Evolutionary conservation across 2,888 invertebrate genomes (phyloP).

Genomic region (Mechanitis mazaeus): DNA sequence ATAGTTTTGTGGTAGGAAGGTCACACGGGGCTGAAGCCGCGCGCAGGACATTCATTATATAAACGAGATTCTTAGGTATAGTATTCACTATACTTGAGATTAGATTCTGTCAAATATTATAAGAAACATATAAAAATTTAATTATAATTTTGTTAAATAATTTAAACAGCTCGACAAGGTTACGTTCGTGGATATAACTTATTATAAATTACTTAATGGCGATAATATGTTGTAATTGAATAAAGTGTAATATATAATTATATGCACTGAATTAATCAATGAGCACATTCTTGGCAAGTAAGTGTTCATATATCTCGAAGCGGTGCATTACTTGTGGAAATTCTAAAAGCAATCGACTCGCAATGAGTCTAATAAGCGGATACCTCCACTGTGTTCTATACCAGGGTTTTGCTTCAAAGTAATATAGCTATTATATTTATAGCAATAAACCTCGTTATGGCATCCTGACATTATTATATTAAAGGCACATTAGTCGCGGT

Average conservation of each 20-base stretch:
- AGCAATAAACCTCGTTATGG: slow-evolving; percentile 11
- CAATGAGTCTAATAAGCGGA: slow-evolving; percentile 10
- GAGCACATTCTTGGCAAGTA: slow-evolving; percentile 8
- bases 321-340: slow-evolving; percentile 16
- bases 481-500: slow-evolving; percentile 14
- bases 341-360: slow-evolving; percentile 15
- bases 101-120: too few relatives aligned
- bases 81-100: too few relatives aligned
- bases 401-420: slow-evolving; percentile 7
- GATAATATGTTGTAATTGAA: too few relatives aligned
- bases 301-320: slow-evolving; percentile 5
- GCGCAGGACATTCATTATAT: too few relatives aligned
- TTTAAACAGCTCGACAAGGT: too few relatives aligned
- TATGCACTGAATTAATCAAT: slow-evolving; percentile 8
- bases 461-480: slow-evolving; percentile 10
- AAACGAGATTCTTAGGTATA: too few relatives aligned
- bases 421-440: slow-evolving; percentile 13
- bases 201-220: too few relatives aligned
- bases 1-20: too few relatives aligned
- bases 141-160: too few relatives aligned
- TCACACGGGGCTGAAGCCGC: too few relatives aligned
- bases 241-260: background rate
- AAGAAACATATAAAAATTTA: too few relatives aligned
- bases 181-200: too few relatives aligned
- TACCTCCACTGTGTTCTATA: background rate